A percentile compares a stretch with the other conserved stretches of the same genome.
phyloP scores from a whole-genome alignment of 2,797 vertebrate genomes.

The Acridotheres tristis region DNA sequence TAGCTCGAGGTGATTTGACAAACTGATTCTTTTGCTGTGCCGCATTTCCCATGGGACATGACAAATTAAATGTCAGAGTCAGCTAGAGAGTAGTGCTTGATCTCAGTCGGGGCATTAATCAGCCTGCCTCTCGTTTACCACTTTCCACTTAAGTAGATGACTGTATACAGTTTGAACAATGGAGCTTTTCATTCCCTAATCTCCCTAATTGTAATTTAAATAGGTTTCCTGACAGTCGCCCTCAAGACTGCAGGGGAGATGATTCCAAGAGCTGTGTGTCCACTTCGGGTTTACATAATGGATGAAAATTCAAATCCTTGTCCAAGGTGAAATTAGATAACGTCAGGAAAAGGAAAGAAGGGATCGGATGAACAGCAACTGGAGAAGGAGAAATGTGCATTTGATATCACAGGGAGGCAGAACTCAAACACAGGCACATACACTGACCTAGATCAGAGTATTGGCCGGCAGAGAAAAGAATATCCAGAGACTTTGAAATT shows the following conservation, averaged over 20 bases:
- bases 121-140: conserved; percentile 54
- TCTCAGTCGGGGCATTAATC: conserved; percentile 41
- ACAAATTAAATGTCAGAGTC: conserved; percentile 45
- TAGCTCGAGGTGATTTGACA: conserved; percentile 39
- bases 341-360: conserved; percentile 30
- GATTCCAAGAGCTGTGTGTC: conserved; percentile 26
- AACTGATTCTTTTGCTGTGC: conserved; percentile 7
- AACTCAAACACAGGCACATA: background rate
- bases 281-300: conserved; percentile 54
- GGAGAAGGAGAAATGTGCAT: conserved; percentile 22
- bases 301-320: conserved; percentile 42
- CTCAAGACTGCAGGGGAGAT: conserved; percentile 27
- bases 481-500: background rate
- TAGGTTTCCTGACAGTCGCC: conserved; percentile 55
- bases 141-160: conserved; percentile 68
- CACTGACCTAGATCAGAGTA: conserved; percentile 28
- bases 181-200: conserved; percentile 58
- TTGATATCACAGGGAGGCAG: conserved; percentile 46
- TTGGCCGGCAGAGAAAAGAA: conserved; percentile 20
- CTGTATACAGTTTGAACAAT: conserved; percentile 59
- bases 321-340: conserved; percentile 41
- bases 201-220: conserved; percentile 65
- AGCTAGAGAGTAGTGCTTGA: conserved; percentile 21
- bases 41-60: conserved; percentile 23
- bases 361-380: conserved; percentile 9